Base-by-base conservation (phyloP, 1,140 invertebrate genomes). In the Formica selysi region DNA sequence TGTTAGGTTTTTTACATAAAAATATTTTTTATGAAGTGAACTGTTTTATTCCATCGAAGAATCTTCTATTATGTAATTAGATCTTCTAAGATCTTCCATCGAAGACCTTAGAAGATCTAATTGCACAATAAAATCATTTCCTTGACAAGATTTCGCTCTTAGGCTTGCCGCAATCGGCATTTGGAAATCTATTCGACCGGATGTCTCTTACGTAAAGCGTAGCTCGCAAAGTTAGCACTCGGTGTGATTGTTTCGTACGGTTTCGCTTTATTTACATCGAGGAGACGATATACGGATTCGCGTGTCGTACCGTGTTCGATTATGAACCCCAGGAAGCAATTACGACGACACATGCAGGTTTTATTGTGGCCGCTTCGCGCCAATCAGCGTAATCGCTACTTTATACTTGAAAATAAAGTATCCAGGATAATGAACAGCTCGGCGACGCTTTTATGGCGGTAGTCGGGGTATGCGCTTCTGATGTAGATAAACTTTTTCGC, bases 161-260 rank as follows among this genome's bases (percentile, higher is more conserved):
- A 61, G 68, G 26, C 16, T 19, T 32, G 36, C 22, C 62, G 57
- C 48, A 48, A 59, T 16, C 19, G 57, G 29, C 44, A 48, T 74
- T 57, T 64, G 61, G 38, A 89, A 84, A 89, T 89, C 79, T 57
- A 79, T 87, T 51, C 68, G 90, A 85, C 84, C 79, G 87, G 87
- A 90, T 67, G 70, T 84, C 79, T 79, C 74, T 89, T 90, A 87
- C 88, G 81, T 74, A 90, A 90, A 74, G 16, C 54, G 57, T 81
- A 29, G 48, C 32, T 38, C 36, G 73, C n/a, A 19, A n/a, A 44
- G 67, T 41, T 76, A 73, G 57, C 44, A 38, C 13, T 16, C 22
- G 11, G 1, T 13, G 57, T 57, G 4, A 22, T 16, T 51, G 26
- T 41, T 36, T 86, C 64, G 29, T 70, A 61, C 26, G 38, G n/a